Evolutionary conservation across 2,797 vertebrate genomes (phyloP).

Genomic region (Antrozous pallidus): DNA sequence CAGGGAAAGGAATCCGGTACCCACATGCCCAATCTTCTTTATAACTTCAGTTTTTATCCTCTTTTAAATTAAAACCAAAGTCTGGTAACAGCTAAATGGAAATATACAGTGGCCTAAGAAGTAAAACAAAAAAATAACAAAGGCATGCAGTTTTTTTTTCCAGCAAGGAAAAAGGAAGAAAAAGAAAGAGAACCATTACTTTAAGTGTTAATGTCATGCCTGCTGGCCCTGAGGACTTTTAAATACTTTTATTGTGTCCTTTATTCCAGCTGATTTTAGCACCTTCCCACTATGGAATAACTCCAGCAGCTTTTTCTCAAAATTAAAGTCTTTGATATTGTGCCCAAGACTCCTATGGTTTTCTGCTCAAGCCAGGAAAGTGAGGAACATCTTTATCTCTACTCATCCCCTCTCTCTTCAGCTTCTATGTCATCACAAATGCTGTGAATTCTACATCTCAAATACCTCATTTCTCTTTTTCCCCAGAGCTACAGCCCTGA

Average conservation of each 20-base stretch:
- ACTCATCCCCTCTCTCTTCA: background rate
- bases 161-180: background rate
- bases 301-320: background rate
- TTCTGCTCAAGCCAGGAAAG: background rate
- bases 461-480: background rate
- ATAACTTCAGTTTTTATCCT: slow-evolving; percentile 42
- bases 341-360: background rate
- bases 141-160: slow-evolving; percentile 23
- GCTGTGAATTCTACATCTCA: background rate
- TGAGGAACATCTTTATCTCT: background rate
- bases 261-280: background rate
- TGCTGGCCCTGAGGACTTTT: background rate
- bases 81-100: slow-evolving; percentile 59
- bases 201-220: background rate
- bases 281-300: background rate
- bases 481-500: background rate
- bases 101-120: slow-evolving; percentile 42
- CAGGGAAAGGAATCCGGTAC: slow-evolving; percentile 74
- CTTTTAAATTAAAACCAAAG: slow-evolving; percentile 67
- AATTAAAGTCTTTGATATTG: background rate
- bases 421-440: background rate
- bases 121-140: slow-evolving; percentile 37
- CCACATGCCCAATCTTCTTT: slow-evolving; percentile 54
- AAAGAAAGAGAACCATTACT: background rate
- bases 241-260: background rate